These are phyloP conservation scores for Adelges cooleyi DNA, from an alignment of 1,140 invertebrate genomes.

Conservation along the genomic window DNA sequence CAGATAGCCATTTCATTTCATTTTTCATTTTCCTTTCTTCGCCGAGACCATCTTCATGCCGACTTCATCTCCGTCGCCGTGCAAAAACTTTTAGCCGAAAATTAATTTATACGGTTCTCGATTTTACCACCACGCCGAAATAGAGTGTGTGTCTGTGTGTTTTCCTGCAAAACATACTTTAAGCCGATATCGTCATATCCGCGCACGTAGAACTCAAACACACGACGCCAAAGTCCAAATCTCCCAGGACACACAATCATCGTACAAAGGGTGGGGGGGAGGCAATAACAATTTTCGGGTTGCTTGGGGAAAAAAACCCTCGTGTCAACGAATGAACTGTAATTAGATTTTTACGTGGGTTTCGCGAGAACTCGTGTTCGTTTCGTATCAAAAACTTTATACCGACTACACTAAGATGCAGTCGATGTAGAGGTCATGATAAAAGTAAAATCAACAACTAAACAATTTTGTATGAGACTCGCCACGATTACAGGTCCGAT, in stretches of 20 bases:
- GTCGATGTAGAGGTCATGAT: no score
- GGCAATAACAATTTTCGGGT: conserved; percentile 8
- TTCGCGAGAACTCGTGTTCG: not conserved
- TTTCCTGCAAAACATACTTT: no score
- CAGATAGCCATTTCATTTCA: conserved; percentile 8
- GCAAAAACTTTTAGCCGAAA: conserved; percentile 11
- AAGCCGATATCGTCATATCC: not conserved
- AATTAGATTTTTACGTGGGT: conserved; percentile 3
- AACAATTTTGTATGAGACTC: no score
- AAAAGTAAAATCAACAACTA: no score
- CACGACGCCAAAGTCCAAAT: not conserved
- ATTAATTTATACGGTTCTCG: conserved; percentile 12
- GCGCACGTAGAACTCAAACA: conserved; percentile 20
- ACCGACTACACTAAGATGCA: no score
- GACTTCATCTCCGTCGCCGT: not conserved
- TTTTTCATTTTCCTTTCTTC: not conserved
- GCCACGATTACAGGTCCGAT: no score
- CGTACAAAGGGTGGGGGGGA: not conserved
- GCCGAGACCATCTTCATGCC: not conserved
- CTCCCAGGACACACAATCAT: conserved; percentile 12
- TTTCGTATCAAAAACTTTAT: no score
- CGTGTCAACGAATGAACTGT: not conserved
- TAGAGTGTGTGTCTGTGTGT: not conserved
- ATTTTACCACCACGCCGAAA: not conserved
- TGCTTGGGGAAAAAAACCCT: not conserved